phyloP scores from a whole-genome alignment of 2,888 invertebrate genomes.

The Diarsia brunnea region DNA sequence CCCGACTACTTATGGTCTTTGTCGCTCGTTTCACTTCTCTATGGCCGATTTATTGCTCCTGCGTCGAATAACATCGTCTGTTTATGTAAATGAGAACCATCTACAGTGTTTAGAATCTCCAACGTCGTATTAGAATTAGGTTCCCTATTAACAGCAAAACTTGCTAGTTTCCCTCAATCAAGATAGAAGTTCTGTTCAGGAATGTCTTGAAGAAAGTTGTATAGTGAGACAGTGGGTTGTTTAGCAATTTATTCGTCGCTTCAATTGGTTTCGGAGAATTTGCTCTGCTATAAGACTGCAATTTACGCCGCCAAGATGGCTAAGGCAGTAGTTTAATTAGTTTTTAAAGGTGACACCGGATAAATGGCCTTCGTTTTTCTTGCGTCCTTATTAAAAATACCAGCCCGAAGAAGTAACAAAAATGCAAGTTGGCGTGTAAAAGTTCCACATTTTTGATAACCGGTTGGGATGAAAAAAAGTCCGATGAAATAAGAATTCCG shows the following conservation, averaged over 20 bases:
- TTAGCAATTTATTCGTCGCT: conserved; percentile 49
- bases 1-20: conserved; percentile 62
- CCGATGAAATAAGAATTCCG: conserved; percentile 24
- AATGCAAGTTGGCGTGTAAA: conserved; percentile 21
- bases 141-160: conserved; percentile 67
- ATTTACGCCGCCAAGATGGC: conserved; percentile 34
- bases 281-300: conserved; percentile 28
- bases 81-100: conserved; percentile 71
- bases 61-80: conserved; percentile 67
- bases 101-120: conserved; percentile 65
- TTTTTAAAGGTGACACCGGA: conserved; percentile 27
- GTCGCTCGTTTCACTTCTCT: conserved; percentile 67
- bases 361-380: conserved; percentile 31
- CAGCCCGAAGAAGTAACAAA: conserved; percentile 26
- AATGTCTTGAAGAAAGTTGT: conserved; percentile 63
- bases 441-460: conserved; percentile 39
- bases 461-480: conserved; percentile 15
- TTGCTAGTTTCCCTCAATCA: conserved; percentile 61
- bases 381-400: conserved; percentile 39
- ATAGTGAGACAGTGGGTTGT: conserved; percentile 41
- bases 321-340: conserved; percentile 18
- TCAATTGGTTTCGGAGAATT: conserved; percentile 58
- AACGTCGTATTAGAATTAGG: conserved; percentile 64
- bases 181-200: conserved; percentile 60
- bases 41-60: conserved; percentile 66